Base-by-base conservation (phyloP, 64 coral and sea anemone species). In the Platygyra sinensis region DNA sequence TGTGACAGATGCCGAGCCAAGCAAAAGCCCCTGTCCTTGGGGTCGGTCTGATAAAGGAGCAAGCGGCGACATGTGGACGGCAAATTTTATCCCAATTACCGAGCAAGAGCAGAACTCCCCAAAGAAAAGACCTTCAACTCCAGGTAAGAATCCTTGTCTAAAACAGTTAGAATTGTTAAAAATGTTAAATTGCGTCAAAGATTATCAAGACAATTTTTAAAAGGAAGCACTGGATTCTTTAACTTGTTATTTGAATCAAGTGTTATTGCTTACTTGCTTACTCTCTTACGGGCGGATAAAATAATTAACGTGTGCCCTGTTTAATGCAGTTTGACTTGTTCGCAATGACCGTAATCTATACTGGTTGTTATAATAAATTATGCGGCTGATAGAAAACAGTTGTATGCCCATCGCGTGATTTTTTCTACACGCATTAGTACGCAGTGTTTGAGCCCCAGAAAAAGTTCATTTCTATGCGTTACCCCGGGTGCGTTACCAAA, bases 1-100 rank as follows among this genome's bases (percentile, higher is more conserved):
- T 33, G 88, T 90, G 10, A 90, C 88, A 52, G 88, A 82, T 19
- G 49, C 77, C 52, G 78, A 82, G 18, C 77, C 78, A 33, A 38
- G 63, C 10, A 24, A 3, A 17, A 67, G 61, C 8, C 78, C 78
- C 24, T 80, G 54, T 19, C 78, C 78, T n/a, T 80, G 78, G 78
- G 78, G 78, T 60, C 19, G 24, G 7, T 51, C 38, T 17, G 38
- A 71, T 11, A 67, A 24, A 31, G 81, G 20, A 28, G 32, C 42
- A 5, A 18, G 32, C n/a, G 61, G 36, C 29, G 14, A 65, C 31
- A 39, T 10, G 10, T 83, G 59, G 81, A 71, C 51, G 62, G 81
- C 81, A 14, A 71, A 50, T 71, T 85, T 85, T 71, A 27, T 42
- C 20, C 62, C 60, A 27, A 22, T 85, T 2, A 71, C 81, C 22